Evolutionary conservation across 2,113 vertebrate genomes (phyloP).

Genomic region (Corythoichthys haematopterus): DNA sequence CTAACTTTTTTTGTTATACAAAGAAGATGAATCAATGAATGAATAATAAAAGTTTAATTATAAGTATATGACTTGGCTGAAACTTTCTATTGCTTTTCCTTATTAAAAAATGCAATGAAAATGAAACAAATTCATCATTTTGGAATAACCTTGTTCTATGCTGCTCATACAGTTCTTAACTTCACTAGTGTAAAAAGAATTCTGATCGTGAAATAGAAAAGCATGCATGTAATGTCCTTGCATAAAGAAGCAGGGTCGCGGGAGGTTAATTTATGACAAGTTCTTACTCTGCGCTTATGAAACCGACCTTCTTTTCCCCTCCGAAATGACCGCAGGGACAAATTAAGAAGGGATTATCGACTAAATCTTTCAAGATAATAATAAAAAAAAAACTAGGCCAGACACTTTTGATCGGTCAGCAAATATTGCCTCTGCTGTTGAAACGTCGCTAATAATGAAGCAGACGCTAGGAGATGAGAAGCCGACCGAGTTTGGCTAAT

Average conservation of each 20-base stretch:
- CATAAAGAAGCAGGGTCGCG: conserved; percentile 7
- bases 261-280: conserved; percentile 12
- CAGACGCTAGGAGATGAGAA: conserved; percentile 22
- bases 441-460: conserved; percentile 24
- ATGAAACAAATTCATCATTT: not conserved
- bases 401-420: conserved; percentile 8
- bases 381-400: conserved; percentile 12
- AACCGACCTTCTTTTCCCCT: not conserved
- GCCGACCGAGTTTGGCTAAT: conserved; percentile 33
- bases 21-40: no score
- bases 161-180: not conserved
- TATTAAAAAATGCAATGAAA: no score
- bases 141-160: not conserved
- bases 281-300: conserved; percentile 2
- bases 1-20: no score
- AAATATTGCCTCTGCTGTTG: conserved; percentile 2
- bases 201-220: conserved; percentile 3
- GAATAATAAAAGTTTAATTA: no score
- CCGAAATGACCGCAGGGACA: conserved; percentile 3
- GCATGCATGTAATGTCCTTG: not conserved
- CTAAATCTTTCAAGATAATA: not conserved
- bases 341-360: conserved; percentile 8
- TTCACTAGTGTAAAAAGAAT: not conserved
- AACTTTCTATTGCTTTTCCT: no score
- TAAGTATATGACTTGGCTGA: no score